These are phyloP conservation scores for Caenorhabditis imperialis DNA, from an alignment of 2,888 invertebrate genomes.

Conservation along the genomic window DNA sequence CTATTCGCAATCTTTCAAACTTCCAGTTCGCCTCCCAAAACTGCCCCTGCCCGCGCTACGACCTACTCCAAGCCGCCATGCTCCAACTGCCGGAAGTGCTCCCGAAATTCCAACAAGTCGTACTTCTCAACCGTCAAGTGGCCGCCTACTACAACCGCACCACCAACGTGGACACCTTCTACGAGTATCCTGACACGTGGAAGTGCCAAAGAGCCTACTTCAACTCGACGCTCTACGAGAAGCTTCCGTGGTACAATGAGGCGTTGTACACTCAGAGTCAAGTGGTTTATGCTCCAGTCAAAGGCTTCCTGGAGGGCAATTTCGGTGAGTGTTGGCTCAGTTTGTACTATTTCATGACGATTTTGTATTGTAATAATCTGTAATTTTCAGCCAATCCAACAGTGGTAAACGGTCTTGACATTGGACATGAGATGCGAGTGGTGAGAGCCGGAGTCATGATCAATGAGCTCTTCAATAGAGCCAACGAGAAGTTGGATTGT, in stretches of 20 bases:
- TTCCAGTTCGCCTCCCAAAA: constrained; percentile 34
- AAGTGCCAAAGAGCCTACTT: constrained; percentile 43
- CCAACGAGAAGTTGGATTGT: constrained; percentile 30
- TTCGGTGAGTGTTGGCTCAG: constrained; percentile 11
- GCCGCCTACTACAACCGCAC: constrained; percentile 41
- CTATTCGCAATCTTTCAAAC: neutral
- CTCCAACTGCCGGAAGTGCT: constrained; percentile 29
- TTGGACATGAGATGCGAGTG: constrained; percentile 35
- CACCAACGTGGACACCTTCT: constrained; percentile 32
- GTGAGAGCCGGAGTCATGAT: constrained; percentile 33
- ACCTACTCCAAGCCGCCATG: constrained; percentile 29
- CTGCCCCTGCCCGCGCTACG: constrained; percentile 39
- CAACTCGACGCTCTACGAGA: constrained; percentile 36
- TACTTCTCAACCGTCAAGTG: constrained; percentile 36
- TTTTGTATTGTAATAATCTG: neutral
- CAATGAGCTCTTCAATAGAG: constrained; percentile 27
- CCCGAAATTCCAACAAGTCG: constrained; percentile 19
- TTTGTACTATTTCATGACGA: neutral
- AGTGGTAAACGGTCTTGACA: constrained; percentile 32
- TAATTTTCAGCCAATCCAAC: constrained; percentile 12
- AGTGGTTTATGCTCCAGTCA: constrained; percentile 15
- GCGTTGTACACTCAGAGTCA: constrained; percentile 26
- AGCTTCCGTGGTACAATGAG: constrained; percentile 48
- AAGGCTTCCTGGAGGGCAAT: constrained; percentile 40
- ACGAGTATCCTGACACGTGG: constrained; percentile 45